These are phyloP conservation scores for Actinia equina DNA, from an alignment of 64 coral and sea anemone species.

Conservation along the genomic window DNA sequence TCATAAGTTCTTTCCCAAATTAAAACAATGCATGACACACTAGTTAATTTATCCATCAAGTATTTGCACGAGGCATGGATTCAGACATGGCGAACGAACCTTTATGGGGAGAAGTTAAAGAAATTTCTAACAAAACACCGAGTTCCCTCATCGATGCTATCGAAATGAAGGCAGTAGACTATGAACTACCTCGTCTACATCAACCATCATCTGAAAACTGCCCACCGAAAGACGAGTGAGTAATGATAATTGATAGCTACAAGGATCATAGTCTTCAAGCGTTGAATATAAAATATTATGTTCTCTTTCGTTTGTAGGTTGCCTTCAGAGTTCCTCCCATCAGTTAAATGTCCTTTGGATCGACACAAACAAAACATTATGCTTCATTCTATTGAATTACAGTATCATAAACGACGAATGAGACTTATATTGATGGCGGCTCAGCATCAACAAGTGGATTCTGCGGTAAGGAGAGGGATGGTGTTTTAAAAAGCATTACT, in stretches of 20 bases:
- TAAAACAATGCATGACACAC: not conserved
- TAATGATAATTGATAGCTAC: not conserved
- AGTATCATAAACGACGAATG: slow-evolving; percentile 95
- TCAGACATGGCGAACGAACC: slow-evolving; percentile 1
- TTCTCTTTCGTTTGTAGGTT: slow-evolving; percentile 39
- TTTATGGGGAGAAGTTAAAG: not conserved
- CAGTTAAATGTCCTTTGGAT: slow-evolving; percentile 80
- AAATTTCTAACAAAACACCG: not conserved
- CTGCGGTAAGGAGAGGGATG: not conserved
- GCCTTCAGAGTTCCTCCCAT: slow-evolving; percentile 58
- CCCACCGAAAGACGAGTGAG: slow-evolving; percentile 87
- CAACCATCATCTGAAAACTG: slow-evolving; percentile 62
- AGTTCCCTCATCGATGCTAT: not conserved
- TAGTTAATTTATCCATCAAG: not conserved
- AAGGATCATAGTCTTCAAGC: not conserved
- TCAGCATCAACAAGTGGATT: slow-evolving; percentile 87
- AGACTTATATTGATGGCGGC: slow-evolving; percentile 93
- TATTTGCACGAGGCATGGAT: not conserved
- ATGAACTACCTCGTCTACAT: slow-evolving; percentile 77
- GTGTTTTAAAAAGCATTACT: no score
- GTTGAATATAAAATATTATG: not conserved
- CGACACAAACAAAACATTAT: slow-evolving; percentile 81
- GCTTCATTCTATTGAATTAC: slow-evolving; percentile 86
- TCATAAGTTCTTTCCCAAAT: not conserved
- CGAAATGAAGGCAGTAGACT: slow-evolving; percentile 73